A percentile compares a stretch with the other conserved stretches of the same genome.
These are phyloP conservation scores for Epinotia demarniana DNA, from an alignment of 2,888 invertebrate genomes.

Conservation along the genomic window DNA sequence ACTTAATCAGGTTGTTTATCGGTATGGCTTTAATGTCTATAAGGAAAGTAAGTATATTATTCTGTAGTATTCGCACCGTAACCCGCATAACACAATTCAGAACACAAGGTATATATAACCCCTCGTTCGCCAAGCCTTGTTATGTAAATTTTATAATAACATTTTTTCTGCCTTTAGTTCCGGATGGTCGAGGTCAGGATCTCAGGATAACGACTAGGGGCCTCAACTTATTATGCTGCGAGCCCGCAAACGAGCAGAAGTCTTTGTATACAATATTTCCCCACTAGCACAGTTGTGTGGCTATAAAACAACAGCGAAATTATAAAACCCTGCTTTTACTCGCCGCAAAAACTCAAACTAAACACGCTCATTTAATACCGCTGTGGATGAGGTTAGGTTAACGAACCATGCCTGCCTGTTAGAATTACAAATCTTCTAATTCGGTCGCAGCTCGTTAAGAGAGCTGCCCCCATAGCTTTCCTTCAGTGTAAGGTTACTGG, in stretches of 20 bases:
- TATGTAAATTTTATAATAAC: slow-evolving; percentile 41
- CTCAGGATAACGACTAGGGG: slow-evolving; percentile 32
- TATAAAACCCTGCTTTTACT: neutral
- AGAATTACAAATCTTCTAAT: slow-evolving; percentile 65
- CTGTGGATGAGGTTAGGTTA: slow-evolving; percentile 12
- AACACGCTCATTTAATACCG: neutral
- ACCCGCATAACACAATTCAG: neutral
- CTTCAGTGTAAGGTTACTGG: slow-evolving; percentile 10
- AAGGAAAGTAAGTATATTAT: neutral
- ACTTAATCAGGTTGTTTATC: too few species aligned
- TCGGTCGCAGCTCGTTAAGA: slow-evolving; percentile 55
- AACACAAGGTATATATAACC: slow-evolving; percentile 17
- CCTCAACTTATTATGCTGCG: slow-evolving; percentile 28
- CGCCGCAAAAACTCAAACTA: neutral
- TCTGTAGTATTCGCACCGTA: neutral
- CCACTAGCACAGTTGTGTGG: neutral
- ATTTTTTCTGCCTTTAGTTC: slow-evolving; percentile 33
- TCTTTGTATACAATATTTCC: slow-evolving; percentile 22
- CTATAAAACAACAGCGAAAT: neutral
- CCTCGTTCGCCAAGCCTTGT: slow-evolving; percentile 24
- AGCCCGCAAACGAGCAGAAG: slow-evolving; percentile 25
- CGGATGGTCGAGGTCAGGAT: slow-evolving; percentile 32
- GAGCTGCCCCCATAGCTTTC: slow-evolving; percentile 41
- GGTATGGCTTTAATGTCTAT: neutral
- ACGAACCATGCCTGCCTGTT: slow-evolving; percentile 50